Evolutionary conservation across 2,113 vertebrate genomes (phyloP), one percentile per base, ranked within the genome.

Genomic region (Glaucidium brasilianum): DNA sequence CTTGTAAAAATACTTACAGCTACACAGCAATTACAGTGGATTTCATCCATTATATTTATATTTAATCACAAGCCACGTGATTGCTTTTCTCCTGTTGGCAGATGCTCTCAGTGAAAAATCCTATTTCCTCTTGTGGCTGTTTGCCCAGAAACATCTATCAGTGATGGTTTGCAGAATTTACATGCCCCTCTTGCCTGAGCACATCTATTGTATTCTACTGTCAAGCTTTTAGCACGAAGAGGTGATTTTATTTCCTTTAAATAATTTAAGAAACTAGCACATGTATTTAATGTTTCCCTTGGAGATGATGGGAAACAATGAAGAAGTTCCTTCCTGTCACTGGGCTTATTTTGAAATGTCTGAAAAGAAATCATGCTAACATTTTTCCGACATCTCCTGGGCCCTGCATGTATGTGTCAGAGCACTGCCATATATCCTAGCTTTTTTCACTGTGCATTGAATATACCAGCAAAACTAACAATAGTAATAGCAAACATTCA

Each of bases 111-210:
- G 75, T 79, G 88, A 93, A 96, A 96, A 97, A 89, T 88, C 58
- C 84, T 73, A 92, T 95, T 97, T 97, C 93, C 86, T 93, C 22
- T 63, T n/a, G 29, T 97, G 97, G 91, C 96, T 76, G 25, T 77
- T 96, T 95, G 93, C 93, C 95, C 96, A 96, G 97, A 94, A 94
- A 91, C 58, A 55, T 92, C 88, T 82, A 88, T 93, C 83, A 84
- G 63, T 73, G 66, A 88, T 73, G 64, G 73, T 94, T 77, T 90
- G 67, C 82, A 93, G 81, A 76, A 96, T 91, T 67, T 92, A 79
- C 56, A 93, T 47, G 72, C 53, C 95, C 2, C 39, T 92, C 72
- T 71, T 91, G 62, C 83, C 88, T 85, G 35, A 92, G 56, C 37
- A 75, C 17, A 78, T 90, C 79, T 80, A 63, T 91, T 94, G 69